Evolutionary conservation across 2,113 vertebrate genomes (phyloP), one percentile per base, ranked within the genome.

Genomic region (Copsychus sechellarum): DNA sequence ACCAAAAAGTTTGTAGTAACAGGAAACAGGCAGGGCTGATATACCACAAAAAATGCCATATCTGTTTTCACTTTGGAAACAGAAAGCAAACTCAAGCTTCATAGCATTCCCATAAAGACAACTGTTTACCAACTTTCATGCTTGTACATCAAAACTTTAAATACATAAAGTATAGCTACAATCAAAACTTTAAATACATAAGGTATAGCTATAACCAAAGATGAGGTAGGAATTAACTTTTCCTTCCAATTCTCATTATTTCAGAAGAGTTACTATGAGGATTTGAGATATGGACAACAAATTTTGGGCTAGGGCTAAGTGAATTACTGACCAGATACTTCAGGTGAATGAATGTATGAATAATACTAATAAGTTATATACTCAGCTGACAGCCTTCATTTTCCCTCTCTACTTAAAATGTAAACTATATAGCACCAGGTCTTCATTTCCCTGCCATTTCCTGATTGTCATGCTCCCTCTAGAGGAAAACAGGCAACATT

Each of bases 381-480:
- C 10, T 81, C 15, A 81, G n/a, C 6, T 81, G 47, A 64, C 24
- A 78, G 21, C 9, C 14, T 40, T 74, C 67, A 51, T 83, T 74
- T n/a, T 38, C 28, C 31, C 38, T 83, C 42, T 83, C 50, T 20
- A 40, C 17, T 73, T 56, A 6, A 19, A 91, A 54, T 26, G 18
- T 53, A 47, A 87, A 51, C 23, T 58, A 56, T 9, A 14, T 62
- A 86, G n/a, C 9, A 65, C 14, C 15, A 85, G 9, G 16, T 48
- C 42, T 47, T 60, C 47, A 38, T 48, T 14, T 45, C 43, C 19
- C 21, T 71, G 38, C 40, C 1, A 0, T 90, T 95, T 95, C 64
- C 28, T 93, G 81, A 74, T 34, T 57, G 28, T 42, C 78, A 66
- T 25, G n/a, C 93, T 95, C 95, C 95, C 93, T 93, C 83, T 94